phyloP scores from a whole-genome alignment of 2,113 vertebrate species.

The Gallinago jamesoni region DNA sequence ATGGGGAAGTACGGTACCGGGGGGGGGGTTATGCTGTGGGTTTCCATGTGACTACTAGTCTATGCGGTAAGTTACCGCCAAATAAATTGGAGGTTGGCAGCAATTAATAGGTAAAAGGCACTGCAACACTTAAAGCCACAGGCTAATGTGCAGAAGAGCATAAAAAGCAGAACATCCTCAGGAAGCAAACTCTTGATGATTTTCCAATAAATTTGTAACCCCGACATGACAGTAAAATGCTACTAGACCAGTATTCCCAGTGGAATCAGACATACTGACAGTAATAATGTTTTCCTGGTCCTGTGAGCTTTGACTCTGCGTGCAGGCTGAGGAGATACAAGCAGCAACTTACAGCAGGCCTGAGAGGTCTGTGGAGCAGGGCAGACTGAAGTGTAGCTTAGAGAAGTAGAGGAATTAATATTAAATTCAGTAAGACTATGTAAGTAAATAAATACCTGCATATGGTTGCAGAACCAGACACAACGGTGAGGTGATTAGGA shows the following conservation, averaged over 20 bases:
- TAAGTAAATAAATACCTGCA: background rate
- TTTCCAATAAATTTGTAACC: background rate
- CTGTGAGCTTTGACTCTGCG: background rate
- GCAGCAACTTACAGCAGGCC: background rate
- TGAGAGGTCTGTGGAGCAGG: accelerated
- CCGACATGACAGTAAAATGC: background rate
- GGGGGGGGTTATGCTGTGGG: background rate
- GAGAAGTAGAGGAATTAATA: background rate
- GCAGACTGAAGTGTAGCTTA: background rate
- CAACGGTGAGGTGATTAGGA: background rate
- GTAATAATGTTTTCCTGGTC: background rate
- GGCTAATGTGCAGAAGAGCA: background rate
- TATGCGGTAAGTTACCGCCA: background rate
- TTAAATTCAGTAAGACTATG: background rate
- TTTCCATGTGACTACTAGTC: background rate
- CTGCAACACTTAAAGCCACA: background rate
- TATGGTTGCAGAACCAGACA: background rate
- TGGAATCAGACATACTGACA: background rate
- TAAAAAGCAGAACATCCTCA: background rate
- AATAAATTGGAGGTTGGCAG: background rate
- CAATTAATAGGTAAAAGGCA: background rate
- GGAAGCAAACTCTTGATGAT: background rate
- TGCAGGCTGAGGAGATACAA: accelerated
- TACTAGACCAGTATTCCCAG: background rate
- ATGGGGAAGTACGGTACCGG: accelerated